phyloP scores from a whole-genome alignment of 2,113 vertebrate species.

The Eira barbara region DNA sequence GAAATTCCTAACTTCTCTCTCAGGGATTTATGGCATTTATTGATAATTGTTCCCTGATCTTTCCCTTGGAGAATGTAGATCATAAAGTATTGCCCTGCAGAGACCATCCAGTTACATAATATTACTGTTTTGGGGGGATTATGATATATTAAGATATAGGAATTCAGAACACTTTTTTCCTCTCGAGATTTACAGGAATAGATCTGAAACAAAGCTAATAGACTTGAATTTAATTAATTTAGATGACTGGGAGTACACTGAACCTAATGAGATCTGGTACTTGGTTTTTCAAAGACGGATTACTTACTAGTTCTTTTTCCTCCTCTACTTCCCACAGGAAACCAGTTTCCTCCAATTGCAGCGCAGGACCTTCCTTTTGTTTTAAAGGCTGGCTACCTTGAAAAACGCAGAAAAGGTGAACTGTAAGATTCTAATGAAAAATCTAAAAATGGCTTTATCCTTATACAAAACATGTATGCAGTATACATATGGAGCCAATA shows the following conservation, averaged over 20 bases:
- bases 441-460: not conserved
- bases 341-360: constrained; percentile 90
- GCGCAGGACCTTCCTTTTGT: constrained; percentile 92
- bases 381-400: constrained; percentile 94
- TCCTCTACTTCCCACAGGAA: constrained; percentile 60
- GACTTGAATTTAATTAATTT: constrained; percentile 27
- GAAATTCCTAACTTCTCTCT: not conserved
- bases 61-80: not conserved
- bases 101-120: not conserved
- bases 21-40: not conserved
- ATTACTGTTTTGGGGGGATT: not conserved
- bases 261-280: not conserved
- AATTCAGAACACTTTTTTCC: not conserved
- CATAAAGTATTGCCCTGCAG: not conserved
- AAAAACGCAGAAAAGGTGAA: constrained; percentile 96
- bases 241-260: constrained; percentile 37
- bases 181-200: not conserved
- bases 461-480: not conserved
- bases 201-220: constrained; percentile 21
- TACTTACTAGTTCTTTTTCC: not conserved
- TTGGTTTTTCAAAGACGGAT: constrained; percentile 30
- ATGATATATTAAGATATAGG: not conserved
- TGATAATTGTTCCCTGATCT: not conserved
- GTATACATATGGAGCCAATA: not conserved
- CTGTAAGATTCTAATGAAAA: not conserved